Evolutionary conservation across 2,797 vertebrate genomes (phyloP).

Genomic region (Sorex maritimensis): DNA sequence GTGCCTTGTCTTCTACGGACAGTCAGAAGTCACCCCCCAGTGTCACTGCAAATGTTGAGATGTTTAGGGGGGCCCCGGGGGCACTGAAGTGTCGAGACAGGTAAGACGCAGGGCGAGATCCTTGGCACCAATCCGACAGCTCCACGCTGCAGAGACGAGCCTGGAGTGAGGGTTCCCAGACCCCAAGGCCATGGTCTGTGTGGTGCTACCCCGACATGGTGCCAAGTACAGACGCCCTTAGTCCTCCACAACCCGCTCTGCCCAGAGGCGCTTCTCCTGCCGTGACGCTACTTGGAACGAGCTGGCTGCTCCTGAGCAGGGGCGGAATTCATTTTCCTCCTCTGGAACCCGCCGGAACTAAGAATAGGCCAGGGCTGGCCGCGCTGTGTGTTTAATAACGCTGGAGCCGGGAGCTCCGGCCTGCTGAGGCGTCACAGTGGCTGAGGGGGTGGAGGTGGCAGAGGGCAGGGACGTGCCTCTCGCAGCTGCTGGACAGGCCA

Average conservation of each 20-base stretch:
- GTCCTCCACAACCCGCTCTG: not conserved
- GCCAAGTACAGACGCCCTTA: not conserved
- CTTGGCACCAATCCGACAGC: not conserved
- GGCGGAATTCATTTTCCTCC: constrained; percentile 56
- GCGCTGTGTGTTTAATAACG: not conserved
- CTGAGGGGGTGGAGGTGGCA: not conserved
- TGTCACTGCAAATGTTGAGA: not conserved
- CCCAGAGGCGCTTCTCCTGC: not conserved
- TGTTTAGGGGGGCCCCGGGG: not conserved
- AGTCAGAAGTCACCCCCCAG: not conserved
- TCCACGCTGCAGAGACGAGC: not conserved
- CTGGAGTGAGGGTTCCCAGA: not conserved
- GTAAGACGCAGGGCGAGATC: not conserved
- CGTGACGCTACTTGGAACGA: constrained; percentile 2
- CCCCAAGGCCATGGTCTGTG: not conserved
- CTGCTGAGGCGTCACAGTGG: not conserved
- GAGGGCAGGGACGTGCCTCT: not conserved
- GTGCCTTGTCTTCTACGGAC: too few relatives aligned
- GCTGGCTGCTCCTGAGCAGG: constrained; percentile 22
- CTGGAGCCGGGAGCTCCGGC: not conserved
- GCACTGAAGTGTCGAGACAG: not conserved
- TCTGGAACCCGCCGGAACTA: constrained; percentile 66
- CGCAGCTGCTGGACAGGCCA: not conserved
- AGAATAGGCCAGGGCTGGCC: constrained; percentile 31
- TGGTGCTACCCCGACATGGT: too few relatives aligned